These are phyloP conservation scores for Tachina lurida DNA, from an alignment of 2,888 invertebrate genomes.

Conservation along the genomic window DNA sequence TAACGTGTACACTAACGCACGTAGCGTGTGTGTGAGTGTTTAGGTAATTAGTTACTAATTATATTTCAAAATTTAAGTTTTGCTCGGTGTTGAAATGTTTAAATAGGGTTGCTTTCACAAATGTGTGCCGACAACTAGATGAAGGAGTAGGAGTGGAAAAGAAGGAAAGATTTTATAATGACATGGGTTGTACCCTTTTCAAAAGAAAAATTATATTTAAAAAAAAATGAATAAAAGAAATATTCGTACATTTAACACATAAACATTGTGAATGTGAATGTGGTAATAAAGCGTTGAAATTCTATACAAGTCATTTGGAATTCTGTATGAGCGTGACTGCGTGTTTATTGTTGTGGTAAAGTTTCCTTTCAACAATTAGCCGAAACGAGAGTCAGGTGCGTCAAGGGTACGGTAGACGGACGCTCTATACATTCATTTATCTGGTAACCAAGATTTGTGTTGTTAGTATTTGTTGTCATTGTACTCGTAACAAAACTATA, in stretches of 20 bases:
- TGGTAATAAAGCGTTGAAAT: constrained; percentile 67
- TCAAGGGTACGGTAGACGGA: constrained; percentile 23
- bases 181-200: constrained; percentile 72
- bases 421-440: constrained; percentile 17
- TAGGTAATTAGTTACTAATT: constrained; percentile 70
- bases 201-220: constrained; percentile 30
- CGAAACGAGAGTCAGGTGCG: constrained; percentile 68
- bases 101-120: constrained; percentile 46
- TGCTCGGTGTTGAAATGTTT: constrained; percentile 57
- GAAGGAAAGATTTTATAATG: constrained; percentile 62
- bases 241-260: constrained; percentile 25
- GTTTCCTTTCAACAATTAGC: constrained; percentile 70
- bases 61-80: constrained; percentile 65
- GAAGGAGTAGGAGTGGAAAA: constrained; percentile 26
- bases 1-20: too few relatives aligned
- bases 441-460: constrained; percentile 64
- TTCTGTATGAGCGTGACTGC: constrained; percentile 51
- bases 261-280: background rate
- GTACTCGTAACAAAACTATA: constrained; percentile 53
- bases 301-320: constrained; percentile 60
- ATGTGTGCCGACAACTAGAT: constrained; percentile 2
- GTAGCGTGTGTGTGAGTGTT: constrained; percentile 23
- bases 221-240: background rate
- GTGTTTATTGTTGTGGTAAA: constrained; percentile 67
- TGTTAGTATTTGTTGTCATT: constrained; percentile 59